Evolutionary conservation across 2,797 vertebrate species (phyloP).

Genomic region (Smutsia temminckii): DNA sequence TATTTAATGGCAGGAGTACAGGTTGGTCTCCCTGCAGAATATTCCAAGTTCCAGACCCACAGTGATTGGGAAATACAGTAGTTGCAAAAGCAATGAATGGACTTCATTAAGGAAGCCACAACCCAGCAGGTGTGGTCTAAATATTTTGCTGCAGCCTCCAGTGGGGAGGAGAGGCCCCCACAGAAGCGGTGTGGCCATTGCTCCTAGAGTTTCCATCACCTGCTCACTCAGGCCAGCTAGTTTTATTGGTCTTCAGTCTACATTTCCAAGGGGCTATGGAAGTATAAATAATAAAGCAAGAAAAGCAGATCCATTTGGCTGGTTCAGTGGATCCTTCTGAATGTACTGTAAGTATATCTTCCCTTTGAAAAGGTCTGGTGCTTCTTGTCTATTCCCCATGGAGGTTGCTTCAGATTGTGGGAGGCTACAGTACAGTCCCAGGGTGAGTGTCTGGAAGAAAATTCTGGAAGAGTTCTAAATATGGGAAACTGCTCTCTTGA

Average conservation of each 20-base stretch:
- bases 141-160: neutral
- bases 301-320: neutral
- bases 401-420: neutral
- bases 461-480: neutral
- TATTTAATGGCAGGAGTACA: neutral
- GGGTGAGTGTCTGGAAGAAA: neutral
- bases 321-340: neutral
- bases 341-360: conserved; percentile 64
- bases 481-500: neutral
- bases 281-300: conserved; percentile 40
- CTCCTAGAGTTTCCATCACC: neutral
- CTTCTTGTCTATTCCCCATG: fast-evolving
- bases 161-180: neutral
- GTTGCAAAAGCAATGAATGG: conserved; percentile 55
- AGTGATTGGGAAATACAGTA: conserved; percentile 13
- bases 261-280: neutral
- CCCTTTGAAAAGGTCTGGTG: neutral
- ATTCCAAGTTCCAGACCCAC: neutral
- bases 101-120: neutral
- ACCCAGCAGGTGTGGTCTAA: conserved; percentile 22
- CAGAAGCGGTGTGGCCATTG: conserved; percentile 6
- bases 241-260: neutral
- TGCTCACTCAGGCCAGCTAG: neutral
- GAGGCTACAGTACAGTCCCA: too few relatives aligned
- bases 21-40: neutral